These are phyloP conservation scores for Enteromius fasciolatus DNA, from an alignment of 2,797 vertebrate genomes.

Conservation along the genomic window DNA sequence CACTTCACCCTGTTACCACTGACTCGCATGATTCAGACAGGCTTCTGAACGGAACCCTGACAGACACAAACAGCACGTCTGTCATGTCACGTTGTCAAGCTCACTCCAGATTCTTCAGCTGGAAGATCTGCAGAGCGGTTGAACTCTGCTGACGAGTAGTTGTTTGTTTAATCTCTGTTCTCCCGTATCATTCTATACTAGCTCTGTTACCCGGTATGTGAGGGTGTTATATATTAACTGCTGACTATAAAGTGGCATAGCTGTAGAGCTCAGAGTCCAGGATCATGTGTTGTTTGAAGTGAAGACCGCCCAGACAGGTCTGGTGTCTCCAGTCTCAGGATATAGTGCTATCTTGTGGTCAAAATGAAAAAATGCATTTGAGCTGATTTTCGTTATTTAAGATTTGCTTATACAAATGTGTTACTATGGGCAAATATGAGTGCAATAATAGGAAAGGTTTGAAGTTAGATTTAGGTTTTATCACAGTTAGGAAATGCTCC, in stretches of 20 bases:
- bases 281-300: constrained; percentile 36
- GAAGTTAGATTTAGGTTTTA: neutral
- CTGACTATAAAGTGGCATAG: constrained; percentile 23
- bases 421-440: neutral
- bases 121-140: neutral
- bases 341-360: constrained; percentile 55
- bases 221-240: constrained; percentile 58
- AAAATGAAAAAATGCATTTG: constrained; percentile 5
- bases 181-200: neutral
- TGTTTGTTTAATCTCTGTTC: neutral
- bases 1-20: constrained; percentile 37
- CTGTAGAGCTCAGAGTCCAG: constrained; percentile 58
- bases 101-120: constrained; percentile 6
- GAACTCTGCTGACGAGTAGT: neutral
- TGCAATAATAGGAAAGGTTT: neutral
- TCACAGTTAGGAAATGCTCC: neutral
- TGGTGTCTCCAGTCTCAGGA: constrained; percentile 16
- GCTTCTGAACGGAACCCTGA: constrained; percentile 38
- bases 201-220: constrained; percentile 24
- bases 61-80: constrained; percentile 27
- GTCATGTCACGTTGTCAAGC: constrained; percentile 32
- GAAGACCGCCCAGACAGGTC: neutral
- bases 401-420: neutral
- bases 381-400: neutral
- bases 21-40: constrained; percentile 38